Evolutionary conservation across 2,888 invertebrate genomes (phyloP).

Genomic region (Cepaea hortensis): DNA sequence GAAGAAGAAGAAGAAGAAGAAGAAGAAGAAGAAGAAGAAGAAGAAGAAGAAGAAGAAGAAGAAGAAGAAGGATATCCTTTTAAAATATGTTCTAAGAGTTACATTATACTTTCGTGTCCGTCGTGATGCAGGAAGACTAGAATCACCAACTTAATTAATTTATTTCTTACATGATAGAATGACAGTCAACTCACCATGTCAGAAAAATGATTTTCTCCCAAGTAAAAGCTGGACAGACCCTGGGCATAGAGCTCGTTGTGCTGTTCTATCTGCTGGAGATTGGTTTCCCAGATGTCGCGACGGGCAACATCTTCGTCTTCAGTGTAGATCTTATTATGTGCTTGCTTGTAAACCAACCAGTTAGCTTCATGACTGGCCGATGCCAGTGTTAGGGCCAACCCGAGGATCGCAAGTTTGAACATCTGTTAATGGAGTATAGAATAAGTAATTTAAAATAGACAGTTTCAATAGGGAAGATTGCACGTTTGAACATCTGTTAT

Average conservation of each 20-base stretch:
- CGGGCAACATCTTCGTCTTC: constrained; percentile 39
- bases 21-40: constrained; percentile 32
- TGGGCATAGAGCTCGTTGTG: constrained; percentile 64
- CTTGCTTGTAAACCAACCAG: constrained; percentile 8
- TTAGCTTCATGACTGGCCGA: constrained; percentile 18
- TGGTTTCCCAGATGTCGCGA: constrained; percentile 62
- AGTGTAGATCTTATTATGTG: constrained; percentile 37
- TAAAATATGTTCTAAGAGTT: no score
- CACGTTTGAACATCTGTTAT: no score
- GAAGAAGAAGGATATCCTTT: neutral
- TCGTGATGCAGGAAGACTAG: no score
- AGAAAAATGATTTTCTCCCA: constrained; percentile 66
- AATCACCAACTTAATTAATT: no score
- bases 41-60: constrained; percentile 8
- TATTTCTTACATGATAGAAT: no score
- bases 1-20: constrained; percentile 31
- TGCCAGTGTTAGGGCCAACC: constrained; percentile 25
- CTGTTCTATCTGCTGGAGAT: constrained; percentile 56
- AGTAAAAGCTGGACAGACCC: constrained; percentile 59
- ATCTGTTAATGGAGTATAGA: no score
- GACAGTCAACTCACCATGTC: constrained; percentile 79
- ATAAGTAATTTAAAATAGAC: no score
- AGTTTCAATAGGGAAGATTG: no score
- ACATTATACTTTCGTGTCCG: no score
- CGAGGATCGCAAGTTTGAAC: constrained; percentile 34